A percentile compares a stretch with the other conserved stretches of the same genome.
phyloP scores from a whole-genome alignment of 1,140 invertebrate genomes.

The Gryllus bimaculatus region DNA sequence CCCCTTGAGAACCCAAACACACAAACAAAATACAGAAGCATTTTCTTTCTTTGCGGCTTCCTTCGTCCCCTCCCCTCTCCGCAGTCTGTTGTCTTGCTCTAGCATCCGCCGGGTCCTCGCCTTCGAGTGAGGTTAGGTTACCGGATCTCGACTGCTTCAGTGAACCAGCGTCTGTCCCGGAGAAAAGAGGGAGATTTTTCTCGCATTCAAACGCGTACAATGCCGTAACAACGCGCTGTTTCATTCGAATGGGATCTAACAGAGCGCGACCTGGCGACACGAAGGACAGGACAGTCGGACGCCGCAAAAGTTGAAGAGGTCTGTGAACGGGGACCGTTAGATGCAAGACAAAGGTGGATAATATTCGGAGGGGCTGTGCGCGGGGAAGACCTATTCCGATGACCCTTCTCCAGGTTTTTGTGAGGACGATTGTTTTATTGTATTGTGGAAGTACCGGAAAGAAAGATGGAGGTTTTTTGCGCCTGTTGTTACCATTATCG shows the following conservation, averaged over 20 bases:
- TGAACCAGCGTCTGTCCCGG: background rate
- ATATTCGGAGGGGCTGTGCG: background rate
- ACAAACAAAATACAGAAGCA: background rate
- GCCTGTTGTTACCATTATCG: too few species aligned
- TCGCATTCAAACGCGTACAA: background rate
- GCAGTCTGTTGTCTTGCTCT: background rate
- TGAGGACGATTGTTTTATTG: background rate
- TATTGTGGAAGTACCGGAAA: background rate
- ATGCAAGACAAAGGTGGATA: background rate
- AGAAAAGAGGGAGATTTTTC: background rate
- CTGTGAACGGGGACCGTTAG: background rate
- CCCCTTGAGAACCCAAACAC: background rate
- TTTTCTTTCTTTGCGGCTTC: background rate
- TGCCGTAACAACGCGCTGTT: background rate
- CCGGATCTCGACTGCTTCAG: background rate
- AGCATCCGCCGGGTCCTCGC: background rate
- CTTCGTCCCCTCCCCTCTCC: background rate
- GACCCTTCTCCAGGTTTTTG: background rate
- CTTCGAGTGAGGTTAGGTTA: background rate
- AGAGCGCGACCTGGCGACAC: background rate
- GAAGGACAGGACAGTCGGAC: background rate
- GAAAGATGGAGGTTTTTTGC: too few species aligned
- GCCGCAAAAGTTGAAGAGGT: background rate
- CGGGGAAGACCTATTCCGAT: background rate
- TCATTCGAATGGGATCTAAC: background rate